Base-by-base conservation (phyloP, 2,888 invertebrate genomes). In the Amphimallon solstitiale region DNA sequence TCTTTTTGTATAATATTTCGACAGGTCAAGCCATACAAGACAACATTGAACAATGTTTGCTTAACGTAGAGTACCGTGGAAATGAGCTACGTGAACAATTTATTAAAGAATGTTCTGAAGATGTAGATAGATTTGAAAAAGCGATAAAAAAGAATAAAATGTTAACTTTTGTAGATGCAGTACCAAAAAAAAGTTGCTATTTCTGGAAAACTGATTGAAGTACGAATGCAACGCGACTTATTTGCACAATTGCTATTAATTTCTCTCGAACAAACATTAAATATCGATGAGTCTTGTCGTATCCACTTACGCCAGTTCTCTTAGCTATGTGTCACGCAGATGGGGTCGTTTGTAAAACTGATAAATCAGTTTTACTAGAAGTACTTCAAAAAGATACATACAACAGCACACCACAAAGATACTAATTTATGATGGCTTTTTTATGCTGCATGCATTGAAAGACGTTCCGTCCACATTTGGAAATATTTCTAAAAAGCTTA, bases 291-390 rank as follows among this genome's bases (percentile, higher is more conserved):
- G 67, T 66, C 15, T 67, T 73, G 60, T 59, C 64, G 1, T 71
- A 65, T 17, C 72, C 70, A 2, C 59, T 73, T 15, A 70, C 72
- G 12, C 12, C 61, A 6, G 62, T 70, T 43, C 71, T 71, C 40
- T 52, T 69, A 48, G 68, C 73, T n/a, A 66, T 76, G 66, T 76
- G 74, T 59, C 75, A 76, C 70, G 43, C 70, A 19, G 73, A 76
- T 67, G 75, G 75, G 23, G 51, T 67, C 3, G 72, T 75, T 19
- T 66, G 61, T 68, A 75, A 76, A 71, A 77, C 77, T 21, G 49
- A 69, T 5, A 77, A 77, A 72, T 75, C 76, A 1, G 67, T 46
- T 21, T 38, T 75, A 14, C 69, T 5, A 4, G 3, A 5, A 4
- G 5, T 5, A 23, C 5, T 23, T 2, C 3, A 23, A 23, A 23